phyloP scores from a whole-genome alignment of 2,113 vertebrate species.

The Picathartes gymnocephalus region DNA sequence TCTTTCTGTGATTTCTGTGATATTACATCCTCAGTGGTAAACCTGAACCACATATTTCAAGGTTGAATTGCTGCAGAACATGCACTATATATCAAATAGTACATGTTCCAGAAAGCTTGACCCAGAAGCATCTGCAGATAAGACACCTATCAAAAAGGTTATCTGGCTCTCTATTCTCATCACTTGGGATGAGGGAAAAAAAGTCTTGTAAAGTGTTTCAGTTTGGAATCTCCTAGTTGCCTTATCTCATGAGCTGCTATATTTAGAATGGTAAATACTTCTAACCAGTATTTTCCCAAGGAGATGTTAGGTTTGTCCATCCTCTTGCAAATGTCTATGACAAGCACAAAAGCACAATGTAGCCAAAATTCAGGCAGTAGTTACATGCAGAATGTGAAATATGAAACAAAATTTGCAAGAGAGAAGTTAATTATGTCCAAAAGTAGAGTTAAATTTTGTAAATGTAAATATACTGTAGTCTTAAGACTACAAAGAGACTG shows the following conservation, averaged over 20 bases:
- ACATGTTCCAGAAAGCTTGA: neutral
- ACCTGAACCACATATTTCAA: neutral
- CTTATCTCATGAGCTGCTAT: neutral
- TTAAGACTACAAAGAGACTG: neutral
- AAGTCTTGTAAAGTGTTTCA: neutral
- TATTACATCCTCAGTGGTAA: neutral
- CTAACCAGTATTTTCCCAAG: neutral
- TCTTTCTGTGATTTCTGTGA: no score
- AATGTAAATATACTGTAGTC: neutral
- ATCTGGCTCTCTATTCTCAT: neutral
- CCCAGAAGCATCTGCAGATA: neutral
- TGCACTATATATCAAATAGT: neutral
- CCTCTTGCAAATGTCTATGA: neutral
- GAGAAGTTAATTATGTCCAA: neutral
- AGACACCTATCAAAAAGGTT: neutral
- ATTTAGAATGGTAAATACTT: neutral
- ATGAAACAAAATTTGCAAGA: neutral
- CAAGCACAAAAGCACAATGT: accelerated
- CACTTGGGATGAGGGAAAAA: neutral
- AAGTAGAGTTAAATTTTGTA: neutral
- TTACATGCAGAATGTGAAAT: neutral
- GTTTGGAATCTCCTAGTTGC: neutral
- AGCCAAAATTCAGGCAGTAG: neutral
- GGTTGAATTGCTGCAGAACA: neutral
- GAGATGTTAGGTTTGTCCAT: neutral